Evolutionary conservation across 2,113 vertebrate species (phyloP).

Genomic region (human): GRCh38 chr5:174684501-174685000

Average conservation of each 20-base stretch:
- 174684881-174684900: neutral
- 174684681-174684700: neutral
- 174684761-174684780: neutral
- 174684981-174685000: neutral
- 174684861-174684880: neutral
- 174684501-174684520: too few relatives aligned
- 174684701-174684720: neutral
- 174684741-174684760: neutral
- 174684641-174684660: neutral
- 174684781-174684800: neutral
- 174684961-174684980: neutral
- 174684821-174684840: neutral
- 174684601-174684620: neutral
- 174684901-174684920: too few relatives aligned
- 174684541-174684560: too few relatives aligned
- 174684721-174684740: neutral
- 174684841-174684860: neutral
- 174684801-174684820: too few relatives aligned
- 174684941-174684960: neutral
- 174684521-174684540: too few relatives aligned
- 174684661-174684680: neutral
- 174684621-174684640: neutral
- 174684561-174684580: too few relatives aligned
- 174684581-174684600: neutral
- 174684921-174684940: neutral